Conservation (phyloP, 2,797 vertebrate genomes). For the Apogon hyalosoma region DNA sequence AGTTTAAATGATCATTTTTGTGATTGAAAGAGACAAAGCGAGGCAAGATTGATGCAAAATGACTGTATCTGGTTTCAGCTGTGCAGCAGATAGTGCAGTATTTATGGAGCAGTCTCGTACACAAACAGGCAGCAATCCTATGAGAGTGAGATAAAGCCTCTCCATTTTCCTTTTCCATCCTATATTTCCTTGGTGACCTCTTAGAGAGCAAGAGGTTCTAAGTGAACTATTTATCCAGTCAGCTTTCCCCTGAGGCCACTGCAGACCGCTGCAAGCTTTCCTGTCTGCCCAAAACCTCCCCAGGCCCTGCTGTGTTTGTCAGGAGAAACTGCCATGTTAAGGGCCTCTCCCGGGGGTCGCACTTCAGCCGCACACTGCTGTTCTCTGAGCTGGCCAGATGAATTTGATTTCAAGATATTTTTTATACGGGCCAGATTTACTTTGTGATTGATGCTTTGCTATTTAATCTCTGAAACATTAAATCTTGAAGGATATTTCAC, state of each 20-base stretch:
- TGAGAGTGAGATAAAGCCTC: conserved; percentile 62
- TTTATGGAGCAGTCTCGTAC: conserved; percentile 63
- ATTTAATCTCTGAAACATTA: not conserved
- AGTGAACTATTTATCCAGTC: conserved; percentile 86
- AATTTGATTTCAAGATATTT: conserved; percentile 75
- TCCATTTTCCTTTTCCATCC: conserved; percentile 61
- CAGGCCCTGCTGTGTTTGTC: conserved; percentile 82
- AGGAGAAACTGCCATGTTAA: conserved; percentile 85
- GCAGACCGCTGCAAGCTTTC: conserved; percentile 84
- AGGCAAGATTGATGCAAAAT: not conserved
- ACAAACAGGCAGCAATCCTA: conserved; percentile 68
- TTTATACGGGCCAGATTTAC: conserved; percentile 74
- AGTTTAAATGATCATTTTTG: not conserved
- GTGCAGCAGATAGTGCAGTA: conserved; percentile 53
- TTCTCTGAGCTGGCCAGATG: conserved; percentile 53
- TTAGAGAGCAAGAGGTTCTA: conserved; percentile 81
- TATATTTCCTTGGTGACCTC: conserved; percentile 86
- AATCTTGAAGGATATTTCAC: no score
- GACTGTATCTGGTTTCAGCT: conserved; percentile 43
- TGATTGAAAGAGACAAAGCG: not conserved
- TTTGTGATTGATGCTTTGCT: conserved; percentile 41
- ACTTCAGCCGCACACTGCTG: conserved; percentile 58
- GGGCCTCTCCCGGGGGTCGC: conserved; percentile 78
- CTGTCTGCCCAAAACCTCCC: conserved; percentile 81
- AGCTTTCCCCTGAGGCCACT: conserved; percentile 75